These are phyloP conservation scores for cat (Felis catus) DNA, from an alignment of 2,113 vertebrate species.

Conservation along the genomic window F.catus_Fca126_mat1.0 CM031416.1:31177501-31178000, in stretches of 20 bases:
- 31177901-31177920: not conserved
- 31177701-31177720: not conserved
- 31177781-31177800: not conserved
- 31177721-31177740: not conserved
- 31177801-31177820: not conserved
- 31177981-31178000: not conserved
- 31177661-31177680: not conserved
- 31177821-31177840: not conserved
- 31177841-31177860: not conserved
- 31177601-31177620: not conserved
- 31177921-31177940: not conserved
- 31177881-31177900: not conserved
- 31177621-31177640: not conserved
- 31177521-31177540: not conserved
- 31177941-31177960: not conserved
- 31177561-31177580: not conserved
- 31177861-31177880: not conserved
- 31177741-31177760: not conserved
- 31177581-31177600: not conserved
- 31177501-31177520: not conserved
- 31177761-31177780: not conserved
- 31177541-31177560: not conserved
- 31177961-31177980: not conserved
- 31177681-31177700: not conserved
- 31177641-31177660: not conserved